Evolutionary conservation across 1,140 invertebrate genomes (phyloP), one percentile per base, ranked within the genome.

Genomic region (Ctenoplectra terminalis): DNA sequence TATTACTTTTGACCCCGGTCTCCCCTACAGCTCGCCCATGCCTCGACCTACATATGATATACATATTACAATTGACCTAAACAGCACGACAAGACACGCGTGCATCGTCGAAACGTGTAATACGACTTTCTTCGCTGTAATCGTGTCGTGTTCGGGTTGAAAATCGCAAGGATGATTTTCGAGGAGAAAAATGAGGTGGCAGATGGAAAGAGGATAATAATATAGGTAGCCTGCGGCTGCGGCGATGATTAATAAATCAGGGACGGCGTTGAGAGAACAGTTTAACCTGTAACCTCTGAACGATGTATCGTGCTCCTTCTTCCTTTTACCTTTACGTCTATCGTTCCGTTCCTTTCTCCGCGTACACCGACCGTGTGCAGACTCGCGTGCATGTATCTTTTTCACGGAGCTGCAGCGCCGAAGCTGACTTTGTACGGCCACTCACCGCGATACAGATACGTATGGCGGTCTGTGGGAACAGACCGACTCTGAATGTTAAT

Each of bases 401-500:
- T 89, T 83, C 87, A 86, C 85, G 75, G 75, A 83, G 69, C 76
- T 71, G 78, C 76, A 80, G 37, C 61, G 64, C 76, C 72, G 34
- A 43, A 72, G 75, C 67, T 46, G 61, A 78, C 85, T 75, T 54
- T 74, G 74, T 70, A 52, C 46, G 73, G 43, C 61, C 84, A 77
- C 76, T 86, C 67, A 83, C 79, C 84, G 75, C 90, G 89, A 84
- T 87, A 90, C 87, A 87, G 89, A 90, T 90, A 89, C 82, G 72
- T 61, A 60, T 61, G 80, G 40, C 79, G 84, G 84, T 34, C 78
- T 86, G 89, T 90, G 90, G 88, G 90, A 91, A 91, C 87, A 81
- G 73, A 26, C 84, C 85, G 82, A 85, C 87, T 90, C 77, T 71
- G 90, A 91, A 92, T 92, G 90, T 93, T 93, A 93, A 93, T 93